Evolutionary conservation across 1,140 invertebrate species (phyloP).

Genomic region (Monomorium pharaonis): DNA sequence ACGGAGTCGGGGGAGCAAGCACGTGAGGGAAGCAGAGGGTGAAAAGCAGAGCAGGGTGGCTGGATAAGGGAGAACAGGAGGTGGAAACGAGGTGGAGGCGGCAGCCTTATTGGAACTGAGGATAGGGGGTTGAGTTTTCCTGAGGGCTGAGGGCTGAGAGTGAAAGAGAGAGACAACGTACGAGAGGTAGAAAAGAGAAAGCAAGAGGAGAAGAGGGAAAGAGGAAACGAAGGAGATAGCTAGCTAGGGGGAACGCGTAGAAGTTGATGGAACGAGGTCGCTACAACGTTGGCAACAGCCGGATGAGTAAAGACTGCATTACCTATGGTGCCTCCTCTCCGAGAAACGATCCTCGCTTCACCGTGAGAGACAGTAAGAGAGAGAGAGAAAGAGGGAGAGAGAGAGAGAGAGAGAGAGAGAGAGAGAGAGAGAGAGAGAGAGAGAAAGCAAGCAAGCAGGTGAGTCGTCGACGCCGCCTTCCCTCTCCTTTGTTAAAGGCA

Average conservation of each 20-base stretch:
- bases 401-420: neutral
- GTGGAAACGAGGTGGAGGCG: slow-evolving; percentile 68
- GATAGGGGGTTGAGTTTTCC: slow-evolving; percentile 79
- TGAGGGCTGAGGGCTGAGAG: slow-evolving; percentile 79
- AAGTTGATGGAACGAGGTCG: slow-evolving; percentile 82
- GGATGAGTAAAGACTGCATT: slow-evolving; percentile 81
- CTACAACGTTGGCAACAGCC: slow-evolving; percentile 82
- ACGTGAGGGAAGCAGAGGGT: slow-evolving; percentile 47
- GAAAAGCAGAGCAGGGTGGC: slow-evolving; percentile 54
- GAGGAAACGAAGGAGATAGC: slow-evolving; percentile 59
- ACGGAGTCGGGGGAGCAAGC: slow-evolving; percentile 24
- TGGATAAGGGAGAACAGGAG: slow-evolving; percentile 63
- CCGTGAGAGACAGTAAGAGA: slow-evolving; percentile 36
- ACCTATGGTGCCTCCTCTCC: slow-evolving; percentile 77
- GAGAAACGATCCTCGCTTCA: slow-evolving; percentile 69
- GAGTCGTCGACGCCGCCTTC: slow-evolving; percentile 52
- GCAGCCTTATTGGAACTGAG: slow-evolving; percentile 82
- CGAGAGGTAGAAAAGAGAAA: slow-evolving; percentile 37
- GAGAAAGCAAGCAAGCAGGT: slow-evolving; percentile 37
- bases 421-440: slow-evolving; percentile 17
- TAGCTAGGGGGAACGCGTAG: slow-evolving; percentile 63
- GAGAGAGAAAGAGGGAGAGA: too few relatives aligned
- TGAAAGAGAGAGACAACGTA: slow-evolving; percentile 60
- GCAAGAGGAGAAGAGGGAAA: slow-evolving; percentile 30
- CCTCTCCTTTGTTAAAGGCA: slow-evolving; percentile 71